Evolutionary conservation across 2,797 vertebrate species (phyloP).

Genomic region (Helicolenus hilgendorfi): DNA sequence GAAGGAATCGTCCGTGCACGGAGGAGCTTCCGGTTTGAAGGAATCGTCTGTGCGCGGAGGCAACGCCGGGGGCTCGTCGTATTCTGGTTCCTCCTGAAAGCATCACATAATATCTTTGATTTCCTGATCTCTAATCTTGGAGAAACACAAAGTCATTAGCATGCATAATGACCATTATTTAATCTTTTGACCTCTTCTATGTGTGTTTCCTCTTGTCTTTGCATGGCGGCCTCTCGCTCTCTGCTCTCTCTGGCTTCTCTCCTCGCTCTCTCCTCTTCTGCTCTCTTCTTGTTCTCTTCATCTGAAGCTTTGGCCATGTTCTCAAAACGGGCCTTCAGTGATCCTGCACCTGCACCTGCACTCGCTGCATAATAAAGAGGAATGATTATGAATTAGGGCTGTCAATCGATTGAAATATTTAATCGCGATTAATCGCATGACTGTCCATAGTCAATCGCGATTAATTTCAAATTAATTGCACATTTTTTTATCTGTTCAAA

Average conservation of each 20-base stretch:
- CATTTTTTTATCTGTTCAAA: too few species aligned
- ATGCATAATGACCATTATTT: neutral
- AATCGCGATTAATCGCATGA: too few species aligned
- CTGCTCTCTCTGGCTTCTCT: conserved; percentile 87
- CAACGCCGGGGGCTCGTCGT: conserved; percentile 89
- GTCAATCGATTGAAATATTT: too few species aligned
- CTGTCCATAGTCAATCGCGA: too few species aligned
- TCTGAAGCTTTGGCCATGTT: conserved; percentile 92
- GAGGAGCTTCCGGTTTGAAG: conserved; percentile 18
- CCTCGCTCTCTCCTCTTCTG: conserved; percentile 89
- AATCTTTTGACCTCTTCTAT: neutral
- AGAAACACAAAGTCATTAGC: neutral
- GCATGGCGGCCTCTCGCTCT: conserved; percentile 83
- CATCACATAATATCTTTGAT: neutral
- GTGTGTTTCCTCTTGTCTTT: conserved; percentile 78
- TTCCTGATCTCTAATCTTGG: neutral
- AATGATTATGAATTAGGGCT: neutral
- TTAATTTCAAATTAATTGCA: too few species aligned
- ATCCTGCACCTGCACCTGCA: conserved; percentile 91
- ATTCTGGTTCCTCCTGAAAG: conserved; percentile 77
- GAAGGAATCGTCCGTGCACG: conserved; percentile 54
- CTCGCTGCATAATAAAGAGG: conserved; percentile 79
- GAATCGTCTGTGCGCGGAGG: conserved; percentile 85
- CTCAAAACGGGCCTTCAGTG: conserved; percentile 94
- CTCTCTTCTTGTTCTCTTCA: conserved; percentile 91